A percentile compares a stretch with the other conserved stretches of the same genome.
phyloP scores from a whole-genome alignment of 2,113 vertebrate genomes.

The Clarias batrachus region DNA sequence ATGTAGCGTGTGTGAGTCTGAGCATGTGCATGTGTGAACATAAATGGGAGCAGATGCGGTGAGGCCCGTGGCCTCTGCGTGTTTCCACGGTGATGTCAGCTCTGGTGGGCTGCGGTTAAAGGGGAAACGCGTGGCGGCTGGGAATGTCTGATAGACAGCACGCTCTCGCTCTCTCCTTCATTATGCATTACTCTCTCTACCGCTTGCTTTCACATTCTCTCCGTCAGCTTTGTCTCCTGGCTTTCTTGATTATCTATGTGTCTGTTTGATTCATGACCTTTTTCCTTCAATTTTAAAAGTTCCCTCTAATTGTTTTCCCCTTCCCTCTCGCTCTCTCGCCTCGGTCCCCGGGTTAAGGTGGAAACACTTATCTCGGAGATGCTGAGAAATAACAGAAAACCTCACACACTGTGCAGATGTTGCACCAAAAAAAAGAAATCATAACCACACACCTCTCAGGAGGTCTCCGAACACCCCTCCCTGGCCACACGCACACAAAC shows the following conservation, averaged over 20 bases:
- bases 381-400: conserved; percentile 19
- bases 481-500: conserved; percentile 20
- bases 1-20: conserved; percentile 8
- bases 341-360: conserved; percentile 8
- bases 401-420: conserved; percentile 9
- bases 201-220: not conserved
- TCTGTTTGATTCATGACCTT: not conserved
- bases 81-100: conserved; percentile 74
- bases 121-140: conserved; percentile 47
- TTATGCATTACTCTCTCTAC: not conserved
- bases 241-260: conserved; percentile 10
- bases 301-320: not conserved
- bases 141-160: conserved; percentile 58
- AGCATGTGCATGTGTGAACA: conserved; percentile 48
- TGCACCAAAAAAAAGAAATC: not conserved
- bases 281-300: not conserved
- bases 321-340: not conserved
- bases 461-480: not conserved
- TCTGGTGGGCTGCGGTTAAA: conserved; percentile 50
- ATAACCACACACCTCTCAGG: conserved; percentile 9
- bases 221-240: not conserved
- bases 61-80: conserved; percentile 62
- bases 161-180: not conserved
- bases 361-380: conserved; percentile 41
- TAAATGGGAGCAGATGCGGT: conserved; percentile 76